These are phyloP conservation scores for Calliopsis andreniformis DNA, from an alignment of 1,140 invertebrate species.

Conservation along the genomic window DNA sequence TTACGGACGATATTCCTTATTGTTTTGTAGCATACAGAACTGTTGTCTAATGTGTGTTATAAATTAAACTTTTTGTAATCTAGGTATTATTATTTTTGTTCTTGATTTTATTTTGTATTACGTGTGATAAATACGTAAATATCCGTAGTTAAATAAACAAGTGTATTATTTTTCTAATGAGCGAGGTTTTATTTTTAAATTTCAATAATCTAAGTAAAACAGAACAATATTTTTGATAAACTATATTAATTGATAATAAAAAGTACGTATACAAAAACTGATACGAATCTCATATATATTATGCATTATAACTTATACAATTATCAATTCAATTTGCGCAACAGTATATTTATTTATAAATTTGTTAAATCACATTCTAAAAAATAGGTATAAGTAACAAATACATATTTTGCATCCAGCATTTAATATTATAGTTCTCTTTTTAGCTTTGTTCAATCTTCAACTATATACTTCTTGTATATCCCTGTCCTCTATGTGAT, in stretches of 20 bases:
- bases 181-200: constrained; percentile 19
- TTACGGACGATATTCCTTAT: background rate
- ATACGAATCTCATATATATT: background rate
- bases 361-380: constrained; percentile 22
- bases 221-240: background rate
- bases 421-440: background rate
- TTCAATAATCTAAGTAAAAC: background rate
- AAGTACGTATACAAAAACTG: constrained; percentile 19
- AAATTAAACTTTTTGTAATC: constrained; percentile 6
- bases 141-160: constrained; percentile 38
- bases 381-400: constrained; percentile 35
- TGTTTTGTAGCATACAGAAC: constrained; percentile 6
- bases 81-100: constrained; percentile 11
- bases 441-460: background rate
- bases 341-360: constrained; percentile 32
- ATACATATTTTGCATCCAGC: constrained; percentile 12
- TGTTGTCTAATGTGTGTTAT: constrained; percentile 13
- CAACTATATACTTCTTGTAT: constrained; percentile 14
- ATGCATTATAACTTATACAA: background rate
- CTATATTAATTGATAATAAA: constrained; percentile 3
- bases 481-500: background rate
- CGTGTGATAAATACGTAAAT: constrained; percentile 29
- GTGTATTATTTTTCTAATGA: constrained; percentile 46
- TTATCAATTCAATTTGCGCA: constrained; percentile 8
- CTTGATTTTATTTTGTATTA: constrained; percentile 20